Base-by-base conservation (phyloP, 2,113 vertebrate genomes). In the Andinoacara biseriatus region DNA sequence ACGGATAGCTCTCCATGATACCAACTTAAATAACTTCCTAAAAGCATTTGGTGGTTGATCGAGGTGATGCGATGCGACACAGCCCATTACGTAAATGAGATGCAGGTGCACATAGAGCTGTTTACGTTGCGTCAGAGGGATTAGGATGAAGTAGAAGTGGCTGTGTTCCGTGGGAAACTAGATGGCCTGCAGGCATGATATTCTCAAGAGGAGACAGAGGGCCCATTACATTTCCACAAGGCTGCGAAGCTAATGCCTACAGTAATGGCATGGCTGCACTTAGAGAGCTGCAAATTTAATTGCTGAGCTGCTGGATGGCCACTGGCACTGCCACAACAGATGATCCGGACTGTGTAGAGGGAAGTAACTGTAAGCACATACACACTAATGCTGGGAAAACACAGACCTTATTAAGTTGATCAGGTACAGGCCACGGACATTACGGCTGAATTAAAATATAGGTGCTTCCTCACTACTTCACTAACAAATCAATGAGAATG, bases 261-360 rank as follows among this genome's bases (percentile, higher is more conserved):
- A 74, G 82, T 90, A 90, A 93, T 93, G 89, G 85, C 89, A 88
- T 67, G 80, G 81, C 83, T 88, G 81, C 83, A 89, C 72, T 91
- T 80, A 74, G 76, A 85, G 75, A 43, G 80, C 65, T 10, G 58
- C 38, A 26, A 83, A 89, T 91, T 86, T 87, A 84, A 91, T 86
- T 83, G 90, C 74, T 74, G 83, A 88, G 85, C 76, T 81, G 85
- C 80, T 57, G 89, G 58, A 43, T 83, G 49, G 77, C 58, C 78
- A 61, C 77, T 81, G 69, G 87, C 77, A 60, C 69, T 80, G 81
- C 81, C 81, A 81, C 78, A 46, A 18, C 67, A 33, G 46, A 72
- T 72, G 67, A 72, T 54, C 46, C 52, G 46, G 49, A 75, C 67
- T 22, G 80, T 14, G 60, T 82, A 35, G 59, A 49, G 35, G 63